Evolutionary conservation across 2,113 vertebrate genomes (phyloP).

Genomic region (Laticauda colubrina): DNA sequence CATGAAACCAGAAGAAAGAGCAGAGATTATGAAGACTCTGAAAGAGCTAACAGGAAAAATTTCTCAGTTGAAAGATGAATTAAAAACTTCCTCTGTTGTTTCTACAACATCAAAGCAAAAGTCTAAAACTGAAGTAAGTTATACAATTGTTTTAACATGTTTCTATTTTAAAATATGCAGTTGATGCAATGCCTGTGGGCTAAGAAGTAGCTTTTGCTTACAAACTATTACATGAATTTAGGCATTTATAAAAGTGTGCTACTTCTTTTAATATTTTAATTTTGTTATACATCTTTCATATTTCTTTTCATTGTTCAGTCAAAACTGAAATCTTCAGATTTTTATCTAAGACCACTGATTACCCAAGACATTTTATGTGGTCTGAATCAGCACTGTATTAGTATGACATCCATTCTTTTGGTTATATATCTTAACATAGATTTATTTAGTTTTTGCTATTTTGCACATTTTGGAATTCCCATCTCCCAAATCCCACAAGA

Average conservation of each 20-base stretch:
- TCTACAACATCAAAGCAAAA: slow-evolving; percentile 80
- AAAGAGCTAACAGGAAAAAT: slow-evolving; percentile 95
- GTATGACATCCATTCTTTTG: neutral
- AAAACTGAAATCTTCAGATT: neutral
- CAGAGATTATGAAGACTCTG: slow-evolving; percentile 94
- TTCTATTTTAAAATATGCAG: neutral
- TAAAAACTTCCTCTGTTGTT: slow-evolving; percentile 79
- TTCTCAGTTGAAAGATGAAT: slow-evolving; percentile 89
- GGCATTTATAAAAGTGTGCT: neutral
- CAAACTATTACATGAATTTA: neutral
- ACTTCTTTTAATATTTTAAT: neutral
- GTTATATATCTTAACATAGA: neutral
- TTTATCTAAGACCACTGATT: neutral
- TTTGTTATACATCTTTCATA: neutral
- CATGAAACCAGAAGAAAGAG: slow-evolving; percentile 95
- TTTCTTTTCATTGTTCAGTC: neutral
- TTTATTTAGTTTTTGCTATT: neutral
- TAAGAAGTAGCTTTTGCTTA: neutral
- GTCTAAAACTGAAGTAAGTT: slow-evolving; percentile 88
- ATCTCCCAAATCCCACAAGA: neutral
- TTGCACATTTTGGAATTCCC: neutral
- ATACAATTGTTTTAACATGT: neutral
- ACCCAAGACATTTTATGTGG: too few species aligned
- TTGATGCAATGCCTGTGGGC: neutral
- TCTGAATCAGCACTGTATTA: neutral